A percentile compares a stretch with the other conserved stretches of the same genome.
phyloP scores from a whole-genome alignment of 2,888 invertebrate genomes.

The Bellardia pandia region DNA sequence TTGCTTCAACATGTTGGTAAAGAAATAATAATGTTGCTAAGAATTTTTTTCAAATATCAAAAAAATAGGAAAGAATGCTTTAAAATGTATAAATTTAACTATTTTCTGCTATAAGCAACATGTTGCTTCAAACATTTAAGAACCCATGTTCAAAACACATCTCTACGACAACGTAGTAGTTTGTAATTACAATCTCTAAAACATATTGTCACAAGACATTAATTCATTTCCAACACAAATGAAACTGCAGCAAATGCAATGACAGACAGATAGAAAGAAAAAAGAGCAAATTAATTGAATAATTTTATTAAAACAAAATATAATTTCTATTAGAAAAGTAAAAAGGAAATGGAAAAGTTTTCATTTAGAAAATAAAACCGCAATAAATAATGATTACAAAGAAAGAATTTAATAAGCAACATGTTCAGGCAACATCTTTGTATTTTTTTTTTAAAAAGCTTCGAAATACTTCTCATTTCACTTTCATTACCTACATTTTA shows the following conservation, averaged over 20 bases:
- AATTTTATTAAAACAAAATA: conserved; percentile 30
- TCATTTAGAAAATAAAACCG: background rate
- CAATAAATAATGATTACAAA: too few relatives aligned
- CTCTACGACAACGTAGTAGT: background rate
- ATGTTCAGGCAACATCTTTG: background rate
- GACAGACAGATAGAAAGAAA: background rate
- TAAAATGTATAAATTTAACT: background rate
- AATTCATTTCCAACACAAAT: conserved; percentile 24
- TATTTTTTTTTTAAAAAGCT: background rate
- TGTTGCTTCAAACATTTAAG: background rate
- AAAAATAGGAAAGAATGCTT: too few relatives aligned
- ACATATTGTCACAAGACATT: background rate
- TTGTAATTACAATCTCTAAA: conserved; percentile 6
- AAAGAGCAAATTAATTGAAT: conserved; percentile 24
- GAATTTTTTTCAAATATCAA: too few relatives aligned
- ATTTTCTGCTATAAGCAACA: background rate
- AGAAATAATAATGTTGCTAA: too few relatives aligned
- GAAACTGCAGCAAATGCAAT: conserved; percentile 3
- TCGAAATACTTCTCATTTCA: background rate
- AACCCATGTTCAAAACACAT: too few relatives aligned
- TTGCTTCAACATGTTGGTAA: too few relatives aligned
- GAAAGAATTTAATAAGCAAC: background rate
- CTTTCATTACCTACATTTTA: background rate
- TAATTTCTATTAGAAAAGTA: conserved; percentile 4
- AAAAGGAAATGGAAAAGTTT: background rate